Evolutionary conservation across 2,797 vertebrate species (phyloP).

Genomic region (Macropodus opercularis): DNA sequence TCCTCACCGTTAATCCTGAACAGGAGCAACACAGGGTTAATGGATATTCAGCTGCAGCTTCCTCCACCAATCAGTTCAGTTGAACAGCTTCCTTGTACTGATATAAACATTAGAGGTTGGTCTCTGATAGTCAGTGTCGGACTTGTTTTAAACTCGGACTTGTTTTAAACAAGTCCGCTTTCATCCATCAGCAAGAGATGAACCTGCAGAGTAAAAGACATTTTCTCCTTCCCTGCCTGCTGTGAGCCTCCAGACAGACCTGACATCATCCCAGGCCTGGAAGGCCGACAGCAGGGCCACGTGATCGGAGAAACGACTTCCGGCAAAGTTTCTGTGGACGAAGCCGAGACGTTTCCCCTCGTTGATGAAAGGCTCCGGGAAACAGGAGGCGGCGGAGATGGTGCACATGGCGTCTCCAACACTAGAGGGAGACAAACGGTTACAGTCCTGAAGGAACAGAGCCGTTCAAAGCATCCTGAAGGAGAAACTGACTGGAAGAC

Average conservation of each 20-base stretch:
- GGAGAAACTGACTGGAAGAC: constrained; percentile 89
- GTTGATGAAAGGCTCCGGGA: constrained; percentile 93
- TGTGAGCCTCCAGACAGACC: too few species aligned
- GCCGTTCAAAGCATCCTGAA: rapidly evolving
- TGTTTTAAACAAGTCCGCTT: too few species aligned
- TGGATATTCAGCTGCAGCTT: too few species aligned
- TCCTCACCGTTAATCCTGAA: constrained; percentile 92
- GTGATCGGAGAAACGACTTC: constrained; percentile 92
- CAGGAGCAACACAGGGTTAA: neutral
- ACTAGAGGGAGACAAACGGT: constrained; percentile 68
- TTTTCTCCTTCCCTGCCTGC: too few species aligned
- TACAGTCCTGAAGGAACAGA: neutral
- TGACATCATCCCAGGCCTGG: constrained; percentile 95
- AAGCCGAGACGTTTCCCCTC: constrained; percentile 94
- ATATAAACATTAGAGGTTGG: too few species aligned
- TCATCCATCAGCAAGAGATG: too few species aligned
- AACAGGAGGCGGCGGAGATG: constrained; percentile 93
- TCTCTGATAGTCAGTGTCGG: too few species aligned
- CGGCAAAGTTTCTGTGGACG: constrained; percentile 93
- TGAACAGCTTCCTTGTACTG: neutral
- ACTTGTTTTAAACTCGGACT: too few species aligned
- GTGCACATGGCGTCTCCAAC: constrained; percentile 96
- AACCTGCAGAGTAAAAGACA: too few species aligned
- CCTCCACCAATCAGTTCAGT: too few species aligned
- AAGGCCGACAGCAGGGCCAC: constrained; percentile 94